Conservation (phyloP, 2,113 vertebrate species). For the Orientallactaga bullata region DNA sequence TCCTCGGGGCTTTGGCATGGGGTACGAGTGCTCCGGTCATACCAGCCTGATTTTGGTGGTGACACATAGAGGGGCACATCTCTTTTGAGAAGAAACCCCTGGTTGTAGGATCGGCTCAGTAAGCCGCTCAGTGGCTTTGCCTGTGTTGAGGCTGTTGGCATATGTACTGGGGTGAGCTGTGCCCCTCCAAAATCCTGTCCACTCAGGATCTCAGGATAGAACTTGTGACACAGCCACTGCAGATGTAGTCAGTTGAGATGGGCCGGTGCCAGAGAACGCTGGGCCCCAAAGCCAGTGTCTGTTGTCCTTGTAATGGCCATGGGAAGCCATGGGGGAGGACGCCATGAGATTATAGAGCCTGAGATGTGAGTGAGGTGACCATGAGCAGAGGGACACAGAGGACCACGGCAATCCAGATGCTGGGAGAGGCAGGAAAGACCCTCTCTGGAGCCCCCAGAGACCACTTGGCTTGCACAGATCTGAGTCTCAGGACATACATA, state of each 20-base stretch:
- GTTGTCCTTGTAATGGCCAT: not conserved
- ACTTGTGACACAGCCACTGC: not conserved
- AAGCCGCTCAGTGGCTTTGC: not conserved
- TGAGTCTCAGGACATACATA: not conserved
- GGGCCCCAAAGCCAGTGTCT: not conserved
- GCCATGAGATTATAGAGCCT: too few species aligned
- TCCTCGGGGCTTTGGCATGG: not conserved
- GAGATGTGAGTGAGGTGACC: fast-evolving
- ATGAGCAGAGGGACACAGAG: fast-evolving
- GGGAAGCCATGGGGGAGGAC: not conserved
- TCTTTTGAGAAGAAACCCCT: not conserved
- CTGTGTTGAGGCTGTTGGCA: not conserved
- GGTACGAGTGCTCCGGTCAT: too few species aligned
- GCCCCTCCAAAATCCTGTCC: not conserved
- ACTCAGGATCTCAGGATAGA: not conserved
- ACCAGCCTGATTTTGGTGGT: not conserved
- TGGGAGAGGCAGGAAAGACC: not conserved
- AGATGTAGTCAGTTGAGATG: not conserved
- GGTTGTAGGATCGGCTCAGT: not conserved
- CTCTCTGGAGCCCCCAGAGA: not conserved
- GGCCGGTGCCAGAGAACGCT: not conserved
- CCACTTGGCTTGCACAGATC: not conserved
- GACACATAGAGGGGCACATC: not conserved
- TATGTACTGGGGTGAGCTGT: not conserved
- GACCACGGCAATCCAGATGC: fast-evolving